Percentiles rank a stretch among this genome's conserved stretches.
phyloP scores from a whole-genome alignment of 2,888 invertebrate species.

The Polymixis lichenea region DNA sequence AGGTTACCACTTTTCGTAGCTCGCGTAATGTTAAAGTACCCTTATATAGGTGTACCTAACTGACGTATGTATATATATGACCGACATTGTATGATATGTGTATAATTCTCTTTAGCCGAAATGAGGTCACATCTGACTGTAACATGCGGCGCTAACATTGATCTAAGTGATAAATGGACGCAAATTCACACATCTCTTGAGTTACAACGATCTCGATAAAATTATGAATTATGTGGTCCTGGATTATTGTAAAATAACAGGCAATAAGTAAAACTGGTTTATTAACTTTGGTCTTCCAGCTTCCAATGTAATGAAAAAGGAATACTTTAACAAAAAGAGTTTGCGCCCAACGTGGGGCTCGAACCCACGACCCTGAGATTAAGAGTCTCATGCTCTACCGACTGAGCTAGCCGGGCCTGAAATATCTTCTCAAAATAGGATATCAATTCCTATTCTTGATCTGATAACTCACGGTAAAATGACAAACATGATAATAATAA shows the following conservation, averaged over 20 bases:
- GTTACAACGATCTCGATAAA: constrained; percentile 18
- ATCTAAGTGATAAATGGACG: constrained; percentile 63
- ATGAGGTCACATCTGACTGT: constrained; percentile 66
- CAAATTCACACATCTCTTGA: constrained; percentile 55
- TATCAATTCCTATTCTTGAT: neutral
- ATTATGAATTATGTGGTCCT: neutral
- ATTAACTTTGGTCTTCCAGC: neutral
- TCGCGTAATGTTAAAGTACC: constrained; percentile 15
- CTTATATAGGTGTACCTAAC: constrained; percentile 26
- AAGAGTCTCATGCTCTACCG: constrained; percentile 92
- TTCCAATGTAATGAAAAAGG: neutral
- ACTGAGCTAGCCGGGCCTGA: constrained; percentile 90
- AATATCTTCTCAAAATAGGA: rapidly evolving
- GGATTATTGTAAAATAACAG: constrained; percentile 2
- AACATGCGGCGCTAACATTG: constrained; percentile 65
- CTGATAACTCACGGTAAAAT: neutral
- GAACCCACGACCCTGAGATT: constrained; percentile 92
- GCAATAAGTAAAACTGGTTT: too few species aligned
- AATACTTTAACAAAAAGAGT: constrained; percentile 64
- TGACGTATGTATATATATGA: constrained; percentile 31
- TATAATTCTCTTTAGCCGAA: constrained; percentile 63
- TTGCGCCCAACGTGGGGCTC: constrained; percentile 91
- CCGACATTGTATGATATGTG: constrained; percentile 60
- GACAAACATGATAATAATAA: neutral
- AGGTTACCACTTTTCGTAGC: constrained; percentile 33